Evolutionary conservation across 2,797 vertebrate genomes (phyloP).

Genomic region (Huso huso): DNA sequence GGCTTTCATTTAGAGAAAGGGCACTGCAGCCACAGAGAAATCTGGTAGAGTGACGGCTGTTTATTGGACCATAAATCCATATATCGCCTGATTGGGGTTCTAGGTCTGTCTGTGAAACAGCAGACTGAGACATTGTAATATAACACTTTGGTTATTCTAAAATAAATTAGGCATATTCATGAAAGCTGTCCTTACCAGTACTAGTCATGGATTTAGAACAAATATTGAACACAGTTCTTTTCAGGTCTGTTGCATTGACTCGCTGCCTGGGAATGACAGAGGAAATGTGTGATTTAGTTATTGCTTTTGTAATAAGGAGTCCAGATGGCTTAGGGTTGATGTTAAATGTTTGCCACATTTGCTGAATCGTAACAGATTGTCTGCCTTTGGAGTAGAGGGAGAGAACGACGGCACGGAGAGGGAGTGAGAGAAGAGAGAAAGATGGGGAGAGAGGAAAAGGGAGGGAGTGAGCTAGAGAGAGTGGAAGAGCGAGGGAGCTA

Average conservation of each 20-base stretch:
- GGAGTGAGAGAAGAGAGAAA: neutral
- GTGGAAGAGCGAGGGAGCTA: neutral
- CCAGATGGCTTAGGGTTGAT: conserved; percentile 41
- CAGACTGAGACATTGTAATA: too few relatives aligned
- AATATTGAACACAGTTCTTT: too few relatives aligned
- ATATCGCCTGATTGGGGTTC: too few relatives aligned
- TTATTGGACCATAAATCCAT: too few relatives aligned
- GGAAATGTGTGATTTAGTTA: neutral
- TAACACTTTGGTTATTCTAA: too few relatives aligned
- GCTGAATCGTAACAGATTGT: conserved; percentile 34
- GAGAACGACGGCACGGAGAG: conserved; percentile 12
- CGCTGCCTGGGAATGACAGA: conserved; percentile 4
- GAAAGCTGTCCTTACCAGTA: too few relatives aligned
- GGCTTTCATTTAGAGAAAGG: too few relatives aligned
- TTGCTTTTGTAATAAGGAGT: conserved; percentile 28
- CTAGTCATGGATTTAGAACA: too few relatives aligned
- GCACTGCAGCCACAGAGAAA: too few relatives aligned
- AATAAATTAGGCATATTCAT: too few relatives aligned
- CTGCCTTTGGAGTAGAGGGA: conserved; percentile 25
- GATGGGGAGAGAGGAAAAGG: conserved; percentile 7
- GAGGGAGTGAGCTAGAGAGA: neutral
- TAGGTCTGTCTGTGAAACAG: too few relatives aligned
- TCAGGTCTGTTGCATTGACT: neutral
- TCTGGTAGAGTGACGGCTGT: too few relatives aligned
- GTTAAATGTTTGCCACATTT: conserved; percentile 42